Evolutionary conservation across 2,113 vertebrate species (phyloP).

Genomic region (Camelus dromedarius): DNA sequence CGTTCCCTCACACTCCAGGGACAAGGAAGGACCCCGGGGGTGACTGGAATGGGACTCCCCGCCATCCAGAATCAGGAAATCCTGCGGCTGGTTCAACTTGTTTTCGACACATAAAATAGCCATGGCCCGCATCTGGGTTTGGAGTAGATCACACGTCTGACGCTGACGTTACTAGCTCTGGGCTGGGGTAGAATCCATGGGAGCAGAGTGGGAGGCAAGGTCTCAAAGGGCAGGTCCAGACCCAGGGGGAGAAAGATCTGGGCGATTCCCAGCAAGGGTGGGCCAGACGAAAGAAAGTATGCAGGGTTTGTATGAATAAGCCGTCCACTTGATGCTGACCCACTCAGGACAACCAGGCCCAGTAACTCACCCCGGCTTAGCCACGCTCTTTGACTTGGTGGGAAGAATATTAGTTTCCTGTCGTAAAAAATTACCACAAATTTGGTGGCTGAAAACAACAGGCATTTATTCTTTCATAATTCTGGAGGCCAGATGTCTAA

Average conservation of each 20-base stretch:
- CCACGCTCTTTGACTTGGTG: neutral
- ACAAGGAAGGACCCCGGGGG: neutral
- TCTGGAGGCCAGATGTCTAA: neutral
- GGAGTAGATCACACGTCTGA: neutral
- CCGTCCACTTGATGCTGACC: neutral
- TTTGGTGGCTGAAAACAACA: neutral
- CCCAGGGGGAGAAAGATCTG: neutral
- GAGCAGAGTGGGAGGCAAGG: neutral
- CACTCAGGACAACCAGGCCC: neutral
- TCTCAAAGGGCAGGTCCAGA: neutral
- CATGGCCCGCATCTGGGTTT: no score
- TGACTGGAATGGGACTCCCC: neutral
- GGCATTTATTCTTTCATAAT: neutral
- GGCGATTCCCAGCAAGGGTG: neutral
- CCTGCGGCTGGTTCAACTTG: neutral
- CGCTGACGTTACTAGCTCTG: neutral
- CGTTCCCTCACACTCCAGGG: neutral
- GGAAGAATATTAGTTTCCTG: neutral
- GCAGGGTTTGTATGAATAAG: neutral
- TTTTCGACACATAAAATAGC: constrained; percentile 13
- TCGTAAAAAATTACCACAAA: neutral
- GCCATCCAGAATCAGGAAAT: neutral
- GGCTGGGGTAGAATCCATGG: rapidly evolving
- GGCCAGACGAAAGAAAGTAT: neutral
- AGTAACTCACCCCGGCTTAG: neutral